Evolutionary conservation across 2,888 invertebrate species (phyloP), one percentile per base, ranked within the genome.

Genomic region (Rhagonycha fulva): DNA sequence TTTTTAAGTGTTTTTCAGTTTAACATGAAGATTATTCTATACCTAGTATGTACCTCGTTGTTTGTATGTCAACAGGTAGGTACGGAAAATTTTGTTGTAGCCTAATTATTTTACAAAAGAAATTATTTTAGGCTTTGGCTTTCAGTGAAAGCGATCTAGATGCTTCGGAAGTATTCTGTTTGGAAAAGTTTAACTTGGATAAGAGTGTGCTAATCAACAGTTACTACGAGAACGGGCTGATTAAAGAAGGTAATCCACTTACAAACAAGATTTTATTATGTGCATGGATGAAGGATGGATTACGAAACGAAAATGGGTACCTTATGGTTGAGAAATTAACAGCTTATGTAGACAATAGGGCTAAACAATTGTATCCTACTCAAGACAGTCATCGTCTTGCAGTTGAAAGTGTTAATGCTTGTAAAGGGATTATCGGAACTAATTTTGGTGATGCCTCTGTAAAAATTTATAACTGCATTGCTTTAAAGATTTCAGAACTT

Each of bases 201-300:
- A 74, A 74, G 32, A 66, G 26, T 10, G 32, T 72, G 1, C 62
- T 77, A 12, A 30, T 69, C 1, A 62, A 47, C 28, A 68, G 62
- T 30, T 75, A 63, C 23, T 71, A 74, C 14, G 67, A 72, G 26
- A 24, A 70, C 61, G 47, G 72, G 14, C 60, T 66, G n/a, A 72
- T 77, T 11, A 71, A 28, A 14, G 72, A 74, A 61, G 77, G 66
- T 14, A 70, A 71, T 12, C 12, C 60, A 4, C 1, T 71, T 7
- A 71, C 74, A 67, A 72, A 74, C n/a, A 62, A n/a, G 9, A 72
- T 74, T 10, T 62, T 63, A 10, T 30, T 24, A 4, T 77, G 77
- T 62, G 77, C 74, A 11, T 77, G 77, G 77, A 72, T 72, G 60
- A 72, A 74, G 14, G 74, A 77, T 61, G 67, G 26, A n/a, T 70